Percentiles rank a stretch among this genome's conserved stretches.
These are phyloP conservation scores for Neolamprologus variostigma DNA, from an alignment of 2,113 vertebrate species.

Conservation along the genomic window DNA sequence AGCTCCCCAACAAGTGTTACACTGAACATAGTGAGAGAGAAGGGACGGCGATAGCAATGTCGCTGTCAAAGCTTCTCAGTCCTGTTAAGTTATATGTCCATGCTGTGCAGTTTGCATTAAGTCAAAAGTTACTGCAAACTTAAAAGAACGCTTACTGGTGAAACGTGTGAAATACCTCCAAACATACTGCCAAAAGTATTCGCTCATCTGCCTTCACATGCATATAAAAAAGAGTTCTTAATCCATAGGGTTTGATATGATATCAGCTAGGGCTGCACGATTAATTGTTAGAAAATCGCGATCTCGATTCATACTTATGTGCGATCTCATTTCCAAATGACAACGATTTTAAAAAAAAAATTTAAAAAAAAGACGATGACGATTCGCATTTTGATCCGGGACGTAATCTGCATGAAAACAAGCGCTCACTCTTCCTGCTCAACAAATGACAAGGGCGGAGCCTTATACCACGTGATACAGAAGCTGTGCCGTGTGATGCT, in stretches of 20 bases:
- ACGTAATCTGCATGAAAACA: no score
- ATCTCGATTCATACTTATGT: no score
- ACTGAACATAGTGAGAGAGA: not conserved
- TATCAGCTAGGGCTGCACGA: not conserved
- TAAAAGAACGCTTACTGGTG: not conserved
- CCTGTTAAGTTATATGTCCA: not conserved
- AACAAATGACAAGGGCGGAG: no score
- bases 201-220: not conserved
- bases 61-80: not conserved
- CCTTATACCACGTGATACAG: no score
- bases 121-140: not conserved
- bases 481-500: no score
- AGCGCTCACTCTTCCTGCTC: no score
- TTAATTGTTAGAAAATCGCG: no score
- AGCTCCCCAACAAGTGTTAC: not conserved
- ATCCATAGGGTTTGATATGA: not conserved
- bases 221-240: not conserved
- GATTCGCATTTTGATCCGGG: no score
- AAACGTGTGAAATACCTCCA: not conserved
- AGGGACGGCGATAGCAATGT: not conserved
- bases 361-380: accelerated
- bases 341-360: no score
- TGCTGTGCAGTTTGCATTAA: not conserved
- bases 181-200: not conserved
- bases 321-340: no score